These are phyloP conservation scores for Antheraea yamamai DNA, from an alignment of 2,888 invertebrate genomes.

Conservation along the genomic window DNA sequence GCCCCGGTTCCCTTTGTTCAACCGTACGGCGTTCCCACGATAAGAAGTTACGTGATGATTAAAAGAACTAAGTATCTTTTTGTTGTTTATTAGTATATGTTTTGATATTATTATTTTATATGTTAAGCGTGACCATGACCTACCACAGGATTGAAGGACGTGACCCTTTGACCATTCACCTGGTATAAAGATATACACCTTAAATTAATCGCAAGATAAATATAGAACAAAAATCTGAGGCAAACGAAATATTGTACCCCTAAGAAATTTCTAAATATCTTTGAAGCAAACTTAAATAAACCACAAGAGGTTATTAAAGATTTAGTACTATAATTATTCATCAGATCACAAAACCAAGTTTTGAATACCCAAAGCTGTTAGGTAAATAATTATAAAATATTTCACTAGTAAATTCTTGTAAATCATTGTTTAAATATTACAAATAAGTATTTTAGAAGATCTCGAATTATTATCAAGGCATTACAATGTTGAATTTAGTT, in stretches of 20 bases:
- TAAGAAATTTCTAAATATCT: not conserved
- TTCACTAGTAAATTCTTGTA: conserved; percentile 3
- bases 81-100: too few relatives aligned
- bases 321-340: not conserved
- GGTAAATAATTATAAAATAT: not conserved
- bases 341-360: conserved; percentile 1
- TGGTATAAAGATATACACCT: too few relatives aligned
- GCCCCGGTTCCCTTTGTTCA: too few relatives aligned
- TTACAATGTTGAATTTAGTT: not conserved
- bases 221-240: not conserved
- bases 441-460: not conserved
- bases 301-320: not conserved
- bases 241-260: not conserved
- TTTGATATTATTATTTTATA: too few relatives aligned
- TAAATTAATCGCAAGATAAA: too few relatives aligned
- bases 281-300: not conserved
- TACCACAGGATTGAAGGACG: too few relatives aligned
- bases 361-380: not conserved
- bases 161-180: too few relatives aligned
- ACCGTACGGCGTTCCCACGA: too few relatives aligned
- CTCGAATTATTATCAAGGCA: not conserved
- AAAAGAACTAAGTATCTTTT: too few relatives aligned
- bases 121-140: too few relatives aligned
- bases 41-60: too few relatives aligned
- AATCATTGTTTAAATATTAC: not conserved